Conservation (phyloP, 2,888 invertebrate species). For the Drosophila prolongata region DNA sequence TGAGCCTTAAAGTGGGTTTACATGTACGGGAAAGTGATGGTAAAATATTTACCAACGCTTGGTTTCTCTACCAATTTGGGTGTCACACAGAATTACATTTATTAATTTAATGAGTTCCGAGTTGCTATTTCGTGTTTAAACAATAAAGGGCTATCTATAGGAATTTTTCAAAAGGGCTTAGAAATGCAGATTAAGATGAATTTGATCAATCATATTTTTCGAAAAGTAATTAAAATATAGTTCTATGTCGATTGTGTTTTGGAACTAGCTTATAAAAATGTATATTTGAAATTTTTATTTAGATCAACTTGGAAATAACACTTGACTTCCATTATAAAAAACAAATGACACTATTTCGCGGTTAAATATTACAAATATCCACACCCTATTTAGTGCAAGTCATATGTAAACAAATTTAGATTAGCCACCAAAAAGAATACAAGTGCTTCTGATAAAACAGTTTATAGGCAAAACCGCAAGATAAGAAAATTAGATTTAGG, state of each 20-base stretch:
- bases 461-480: conserved; percentile 36
- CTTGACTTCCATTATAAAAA: neutral
- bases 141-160: neutral
- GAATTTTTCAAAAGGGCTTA: no score
- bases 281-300: no score
- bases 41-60: neutral
- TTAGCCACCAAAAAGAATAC: conserved; percentile 34
- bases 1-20: conserved; percentile 8
- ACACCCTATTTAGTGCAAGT: neutral
- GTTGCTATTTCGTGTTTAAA: neutral
- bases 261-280: no score
- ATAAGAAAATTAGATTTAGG: conserved; percentile 37
- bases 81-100: neutral
- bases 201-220: no score
- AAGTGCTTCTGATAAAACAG: conserved; percentile 33
- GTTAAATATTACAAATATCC: neutral
- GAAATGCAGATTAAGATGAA: no score
- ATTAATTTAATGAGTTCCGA: neutral
- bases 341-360: neutral
- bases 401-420: conserved; percentile 27
- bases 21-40: neutral
- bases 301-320: no score
- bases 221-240: no score
- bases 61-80: neutral
- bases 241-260: no score